Evolutionary conservation across 2,113 vertebrate genomes (phyloP).

Genomic region (Poecile atricapillus): DNA sequence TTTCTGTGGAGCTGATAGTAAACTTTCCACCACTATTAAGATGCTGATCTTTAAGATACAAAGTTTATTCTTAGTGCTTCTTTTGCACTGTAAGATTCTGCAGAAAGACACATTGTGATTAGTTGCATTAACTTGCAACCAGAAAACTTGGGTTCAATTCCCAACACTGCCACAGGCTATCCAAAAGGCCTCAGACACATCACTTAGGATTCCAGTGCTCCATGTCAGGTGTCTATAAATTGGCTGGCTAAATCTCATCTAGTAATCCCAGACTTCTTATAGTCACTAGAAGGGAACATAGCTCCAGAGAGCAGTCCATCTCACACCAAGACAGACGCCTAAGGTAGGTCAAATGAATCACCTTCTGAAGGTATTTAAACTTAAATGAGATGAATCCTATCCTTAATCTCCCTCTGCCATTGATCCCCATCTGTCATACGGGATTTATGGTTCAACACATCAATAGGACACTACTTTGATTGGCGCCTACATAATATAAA

Average conservation of each 20-base stretch:
- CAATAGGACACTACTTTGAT: background rate
- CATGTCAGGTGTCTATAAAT: background rate
- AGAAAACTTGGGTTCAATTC: background rate
- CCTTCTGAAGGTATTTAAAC: slow-evolving; percentile 46
- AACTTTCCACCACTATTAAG: background rate
- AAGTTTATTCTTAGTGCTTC: background rate
- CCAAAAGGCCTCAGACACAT: background rate
- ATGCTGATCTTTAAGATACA: background rate
- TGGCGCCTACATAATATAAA: background rate
- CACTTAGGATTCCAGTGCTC: background rate
- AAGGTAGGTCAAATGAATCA: slow-evolving; percentile 44
- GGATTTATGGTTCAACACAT: slow-evolving; percentile 16
- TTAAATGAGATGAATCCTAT: slow-evolving; percentile 32
- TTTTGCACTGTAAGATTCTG: background rate
- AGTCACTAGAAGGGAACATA: background rate
- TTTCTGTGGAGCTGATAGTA: background rate
- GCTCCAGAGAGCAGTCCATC: background rate
- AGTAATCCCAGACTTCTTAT: background rate
- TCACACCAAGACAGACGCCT: background rate
- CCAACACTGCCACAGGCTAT: background rate
- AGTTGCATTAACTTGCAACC: background rate
- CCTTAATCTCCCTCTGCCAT: slow-evolving; percentile 27
- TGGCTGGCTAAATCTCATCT: background rate
- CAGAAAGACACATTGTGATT: background rate
- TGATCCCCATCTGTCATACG: background rate